phyloP scores from a whole-genome alignment of 1,140 invertebrate species.

The Saccostrea echinata region DNA sequence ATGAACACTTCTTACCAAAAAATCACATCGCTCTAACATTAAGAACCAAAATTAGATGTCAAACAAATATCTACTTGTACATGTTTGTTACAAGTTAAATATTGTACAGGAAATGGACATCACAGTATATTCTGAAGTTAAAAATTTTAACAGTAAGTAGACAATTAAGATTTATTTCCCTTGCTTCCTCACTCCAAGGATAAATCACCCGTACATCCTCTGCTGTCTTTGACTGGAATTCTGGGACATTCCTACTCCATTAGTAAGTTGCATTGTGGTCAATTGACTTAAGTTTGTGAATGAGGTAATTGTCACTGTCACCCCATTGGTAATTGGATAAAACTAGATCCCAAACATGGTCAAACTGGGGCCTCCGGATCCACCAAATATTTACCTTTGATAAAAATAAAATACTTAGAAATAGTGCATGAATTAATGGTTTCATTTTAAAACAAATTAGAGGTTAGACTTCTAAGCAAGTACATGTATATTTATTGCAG shows the following conservation, averaged over 20 bases:
- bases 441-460: too few species aligned
- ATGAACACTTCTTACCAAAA: background rate
- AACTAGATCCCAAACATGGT: background rate
- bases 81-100: background rate
- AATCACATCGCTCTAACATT: background rate
- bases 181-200: background rate
- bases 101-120: conserved; percentile 21
- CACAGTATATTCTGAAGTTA: conserved; percentile 18
- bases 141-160: conserved; percentile 13
- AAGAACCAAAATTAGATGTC: background rate
- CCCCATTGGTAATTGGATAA: conserved; percentile 32
- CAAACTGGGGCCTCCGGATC: conserved; percentile 37
- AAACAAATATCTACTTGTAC: background rate
- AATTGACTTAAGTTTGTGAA: conserved; percentile 11
- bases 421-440: too few species aligned
- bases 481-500: too few species aligned
- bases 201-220: conserved; percentile 1
- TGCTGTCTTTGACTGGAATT: background rate
- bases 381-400: conserved; percentile 46
- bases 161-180: background rate
- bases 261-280: conserved; percentile 30
- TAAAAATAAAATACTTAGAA: background rate
- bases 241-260: conserved; percentile 27
- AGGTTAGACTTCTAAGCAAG: too few species aligned
- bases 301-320: conserved; percentile 25